These are phyloP conservation scores for Carassius carassius DNA, from an alignment of 2,113 vertebrate genomes.

Conservation along the genomic window DNA sequence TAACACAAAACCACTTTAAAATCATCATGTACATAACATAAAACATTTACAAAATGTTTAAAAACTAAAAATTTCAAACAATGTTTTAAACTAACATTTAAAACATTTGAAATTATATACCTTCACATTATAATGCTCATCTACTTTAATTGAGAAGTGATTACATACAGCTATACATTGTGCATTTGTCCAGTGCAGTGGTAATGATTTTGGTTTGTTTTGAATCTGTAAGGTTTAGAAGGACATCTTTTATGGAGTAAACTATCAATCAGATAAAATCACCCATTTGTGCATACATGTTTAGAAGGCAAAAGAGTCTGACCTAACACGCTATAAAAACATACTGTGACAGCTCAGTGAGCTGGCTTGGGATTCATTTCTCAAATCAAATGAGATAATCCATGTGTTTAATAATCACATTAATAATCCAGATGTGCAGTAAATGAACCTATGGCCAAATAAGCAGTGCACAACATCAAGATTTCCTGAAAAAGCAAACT, in stretches of 20 bases:
- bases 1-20: background rate
- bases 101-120: background rate
- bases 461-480: too few species aligned
- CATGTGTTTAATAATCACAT: too few species aligned
- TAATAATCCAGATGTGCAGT: too few species aligned
- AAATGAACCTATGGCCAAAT: too few species aligned
- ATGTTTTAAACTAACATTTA: background rate
- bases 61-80: too few species aligned
- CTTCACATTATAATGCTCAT: background rate
- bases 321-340: too few species aligned
- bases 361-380: too few species aligned
- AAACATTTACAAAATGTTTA: too few species aligned
- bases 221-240: background rate
- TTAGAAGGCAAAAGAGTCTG: background rate
- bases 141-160: background rate
- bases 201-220: background rate
- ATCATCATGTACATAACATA: background rate
- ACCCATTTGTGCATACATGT: background rate
- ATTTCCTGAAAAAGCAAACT: too few species aligned
- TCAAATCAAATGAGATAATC: too few species aligned
- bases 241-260: too few species aligned
- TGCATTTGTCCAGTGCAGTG: background rate
- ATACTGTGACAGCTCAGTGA: too few species aligned
- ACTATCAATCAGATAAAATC: constrained; percentile 2
- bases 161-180: background rate